phyloP scores from a whole-genome alignment of 2,113 vertebrate genomes.

The Micronycteris hirsuta region DNA sequence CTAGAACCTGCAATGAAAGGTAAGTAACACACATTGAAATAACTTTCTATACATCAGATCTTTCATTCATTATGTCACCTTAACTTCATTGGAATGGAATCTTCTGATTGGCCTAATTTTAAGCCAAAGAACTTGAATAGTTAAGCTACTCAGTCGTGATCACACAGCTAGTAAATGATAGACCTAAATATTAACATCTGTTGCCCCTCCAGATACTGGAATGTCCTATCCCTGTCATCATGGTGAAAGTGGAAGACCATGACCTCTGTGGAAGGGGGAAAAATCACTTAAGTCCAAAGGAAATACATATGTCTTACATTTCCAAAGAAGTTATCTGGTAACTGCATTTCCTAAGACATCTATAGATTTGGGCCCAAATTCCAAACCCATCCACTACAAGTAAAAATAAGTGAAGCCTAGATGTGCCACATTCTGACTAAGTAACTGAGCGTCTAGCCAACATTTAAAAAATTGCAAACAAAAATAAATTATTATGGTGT shows the following conservation, averaged over 20 bases:
- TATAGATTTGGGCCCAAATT: not conserved
- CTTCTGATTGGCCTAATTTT: not conserved
- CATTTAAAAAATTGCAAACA: not conserved
- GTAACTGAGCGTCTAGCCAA: not conserved
- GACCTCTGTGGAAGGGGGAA: not conserved
- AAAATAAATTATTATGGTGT: not conserved
- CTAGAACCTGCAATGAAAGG: not conserved
- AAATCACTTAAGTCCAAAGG: not conserved
- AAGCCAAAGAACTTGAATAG: not conserved
- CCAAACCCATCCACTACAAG: not conserved
- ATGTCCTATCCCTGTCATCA: not conserved
- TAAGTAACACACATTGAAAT: not conserved
- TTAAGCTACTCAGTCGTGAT: not conserved
- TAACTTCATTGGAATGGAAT: not conserved
- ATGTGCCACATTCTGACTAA: not conserved
- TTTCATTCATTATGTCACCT: not conserved
- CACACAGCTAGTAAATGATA: not conserved
- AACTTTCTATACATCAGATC: not conserved
- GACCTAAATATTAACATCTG: not conserved
- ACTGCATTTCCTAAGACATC: not conserved
- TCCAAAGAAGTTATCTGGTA: not conserved
- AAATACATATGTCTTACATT: not conserved
- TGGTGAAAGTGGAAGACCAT: not conserved
- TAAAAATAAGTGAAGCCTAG: not conserved
- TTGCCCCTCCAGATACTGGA: not conserved